Evolutionary conservation across 2,888 invertebrate species (phyloP).

Genomic region (Flabesymbios commensalis): DNA sequence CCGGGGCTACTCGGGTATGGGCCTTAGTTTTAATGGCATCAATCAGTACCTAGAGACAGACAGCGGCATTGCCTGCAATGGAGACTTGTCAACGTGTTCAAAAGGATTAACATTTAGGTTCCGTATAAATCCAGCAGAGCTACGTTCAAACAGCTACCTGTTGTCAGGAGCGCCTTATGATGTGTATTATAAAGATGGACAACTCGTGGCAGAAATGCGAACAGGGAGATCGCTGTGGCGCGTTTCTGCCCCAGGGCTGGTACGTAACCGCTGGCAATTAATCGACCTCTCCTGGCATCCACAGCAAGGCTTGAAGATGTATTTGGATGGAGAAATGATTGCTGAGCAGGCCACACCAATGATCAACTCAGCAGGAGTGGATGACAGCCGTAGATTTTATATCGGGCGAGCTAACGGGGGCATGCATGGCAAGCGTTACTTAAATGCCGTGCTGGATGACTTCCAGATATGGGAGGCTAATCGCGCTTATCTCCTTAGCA

Average conservation of each 20-base stretch:
- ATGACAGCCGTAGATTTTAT: conserved; percentile 19
- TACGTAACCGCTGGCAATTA: conserved; percentile 26
- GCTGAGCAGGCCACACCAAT: conserved; percentile 5
- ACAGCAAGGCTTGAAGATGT: conserved; percentile 48
- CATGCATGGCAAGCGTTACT: conserved; percentile 40
- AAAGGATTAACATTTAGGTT: conserved; percentile 54
- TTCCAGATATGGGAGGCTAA: conserved; percentile 37
- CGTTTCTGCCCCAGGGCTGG: too few species aligned
- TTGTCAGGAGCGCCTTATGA: conserved; percentile 53
- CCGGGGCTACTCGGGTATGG: conserved; percentile 24
- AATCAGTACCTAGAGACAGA: conserved; percentile 53
- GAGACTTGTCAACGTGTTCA: conserved; percentile 50
- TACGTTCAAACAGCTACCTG: conserved; percentile 49
- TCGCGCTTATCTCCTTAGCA: conserved; percentile 34
- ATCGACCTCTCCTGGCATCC: conserved; percentile 56
- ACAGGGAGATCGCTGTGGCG: conserved; percentile 47
- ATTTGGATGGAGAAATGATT: conserved; percentile 42
- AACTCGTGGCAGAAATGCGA: conserved; percentile 46
- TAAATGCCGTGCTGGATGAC: conserved; percentile 47
- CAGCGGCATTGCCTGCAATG: conserved; percentile 48
- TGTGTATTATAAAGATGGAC: conserved; percentile 49
- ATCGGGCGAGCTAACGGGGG: conserved; percentile 31
- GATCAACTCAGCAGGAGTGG: neutral
- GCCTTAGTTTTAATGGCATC: conserved; percentile 42
- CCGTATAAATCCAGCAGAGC: conserved; percentile 41